These are phyloP conservation scores for Tanypteryx hageni DNA, from an alignment of 2,888 invertebrate species.

Conservation along the genomic window DNA sequence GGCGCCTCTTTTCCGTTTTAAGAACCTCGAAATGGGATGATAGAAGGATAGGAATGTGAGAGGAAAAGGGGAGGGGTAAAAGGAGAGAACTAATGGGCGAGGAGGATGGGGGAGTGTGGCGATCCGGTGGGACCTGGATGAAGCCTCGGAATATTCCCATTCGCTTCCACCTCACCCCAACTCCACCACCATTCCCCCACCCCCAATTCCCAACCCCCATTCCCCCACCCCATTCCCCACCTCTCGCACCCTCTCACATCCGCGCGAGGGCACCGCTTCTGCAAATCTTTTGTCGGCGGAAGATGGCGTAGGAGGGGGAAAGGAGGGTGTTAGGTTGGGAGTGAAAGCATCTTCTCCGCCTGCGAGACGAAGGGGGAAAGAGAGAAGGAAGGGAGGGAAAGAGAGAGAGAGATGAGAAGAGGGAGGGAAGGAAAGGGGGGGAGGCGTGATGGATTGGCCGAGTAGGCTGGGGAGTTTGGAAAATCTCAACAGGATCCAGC, in stretches of 20 bases:
- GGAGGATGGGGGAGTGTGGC: constrained; percentile 35
- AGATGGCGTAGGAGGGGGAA: background rate
- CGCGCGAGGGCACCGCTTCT: constrained; percentile 69
- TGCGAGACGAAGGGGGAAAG: background rate
- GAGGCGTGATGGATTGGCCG: constrained; percentile 76
- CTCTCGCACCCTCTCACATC: constrained; percentile 65
- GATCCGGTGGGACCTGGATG: constrained; percentile 62
- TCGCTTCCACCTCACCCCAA: constrained; percentile 46
- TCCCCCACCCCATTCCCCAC: constrained; percentile 59
- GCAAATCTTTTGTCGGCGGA: constrained; percentile 72
- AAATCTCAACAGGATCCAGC: constrained; percentile 77
- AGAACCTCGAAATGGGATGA: constrained; percentile 25
- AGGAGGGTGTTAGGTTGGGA: background rate
- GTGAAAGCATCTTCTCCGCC: background rate
- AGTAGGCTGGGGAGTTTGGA: constrained; percentile 77
- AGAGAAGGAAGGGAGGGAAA: background rate
- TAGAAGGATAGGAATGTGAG: background rate
- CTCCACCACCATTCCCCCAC: background rate
- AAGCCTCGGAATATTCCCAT: constrained; percentile 66
- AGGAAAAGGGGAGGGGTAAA: background rate
- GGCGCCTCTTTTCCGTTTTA: background rate
- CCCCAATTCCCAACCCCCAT: background rate
- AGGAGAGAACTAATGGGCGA: background rate
- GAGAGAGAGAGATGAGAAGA: background rate
- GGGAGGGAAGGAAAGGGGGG: background rate